Evolutionary conservation across 2,113 vertebrate genomes (phyloP), one percentile per base, ranked within the genome.

Genomic region (Paradoxurus hermaphroditus): DNA sequence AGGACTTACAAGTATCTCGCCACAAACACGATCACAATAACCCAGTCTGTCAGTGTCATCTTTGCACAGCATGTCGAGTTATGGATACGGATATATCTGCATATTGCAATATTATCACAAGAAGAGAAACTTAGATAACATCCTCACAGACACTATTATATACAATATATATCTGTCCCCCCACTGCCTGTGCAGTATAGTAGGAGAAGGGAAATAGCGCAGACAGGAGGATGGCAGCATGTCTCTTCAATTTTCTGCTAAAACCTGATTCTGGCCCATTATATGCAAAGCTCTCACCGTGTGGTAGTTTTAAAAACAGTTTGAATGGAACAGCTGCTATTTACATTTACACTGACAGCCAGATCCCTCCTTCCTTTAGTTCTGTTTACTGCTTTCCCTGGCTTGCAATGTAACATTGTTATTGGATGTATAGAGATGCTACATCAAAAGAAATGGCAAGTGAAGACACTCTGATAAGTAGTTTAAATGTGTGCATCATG

Each of bases 321-420:
- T 92, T 96, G 95, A 95, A 49, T 41, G n/a, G 85, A 97, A 89
- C 96, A 97, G 97, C 92, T 97, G 97, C 92, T 98, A 72, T 97
- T 98, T 97, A 96, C 97, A 94, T 91, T 97, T 97, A 56, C 90
- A 86, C 53, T 90, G 98, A 97, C 97, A 97, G 90, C 90, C 97
- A 89, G 85, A 95, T 67, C 88, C 81, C 93, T 96, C 96, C 90
- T 90, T 95, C 34, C 62, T 81, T 96, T 70, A 25, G 59, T 88
- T 94, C 84, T 97, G 97, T 97, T 97, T 97, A 96, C 85, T 94
- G 95, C 97, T 95, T 97, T 79, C 85, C 65, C 31, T 31, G n/a
- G 90, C 94, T 96, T 95, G 92, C 5, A 1, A 94, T 90, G 49
- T 96, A 97, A 96, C 92, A 96, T 97, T 96, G 97, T 93, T 96